phyloP scores from a whole-genome alignment of 2,113 vertebrate species.

The Odocoileus virginianus region DNA sequence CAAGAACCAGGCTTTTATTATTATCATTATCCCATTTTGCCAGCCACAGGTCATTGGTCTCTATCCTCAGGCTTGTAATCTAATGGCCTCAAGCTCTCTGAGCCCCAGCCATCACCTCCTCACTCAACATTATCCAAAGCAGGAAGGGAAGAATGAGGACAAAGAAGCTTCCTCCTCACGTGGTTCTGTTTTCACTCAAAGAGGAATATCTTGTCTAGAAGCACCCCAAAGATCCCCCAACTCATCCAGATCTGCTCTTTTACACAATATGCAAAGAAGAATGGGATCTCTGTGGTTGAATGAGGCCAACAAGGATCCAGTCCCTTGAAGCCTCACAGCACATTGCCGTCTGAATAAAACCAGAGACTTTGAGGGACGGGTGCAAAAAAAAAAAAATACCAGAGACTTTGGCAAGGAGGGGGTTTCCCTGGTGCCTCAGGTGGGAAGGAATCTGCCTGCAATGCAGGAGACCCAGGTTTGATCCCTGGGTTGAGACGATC shows the following conservation, averaged over 20 bases:
- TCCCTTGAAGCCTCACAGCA: neutral
- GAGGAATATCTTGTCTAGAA: neutral
- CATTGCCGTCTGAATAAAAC: neutral
- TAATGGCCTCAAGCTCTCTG: neutral
- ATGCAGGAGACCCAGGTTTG: neutral
- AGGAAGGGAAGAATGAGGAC: neutral
- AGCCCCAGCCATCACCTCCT: neutral
- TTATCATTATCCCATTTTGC: neutral
- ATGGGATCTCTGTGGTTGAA: neutral
- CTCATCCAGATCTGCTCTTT: neutral
- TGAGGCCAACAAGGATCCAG: neutral
- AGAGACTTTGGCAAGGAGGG: neutral
- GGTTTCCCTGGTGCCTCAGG: neutral
- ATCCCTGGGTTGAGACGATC: neutral
- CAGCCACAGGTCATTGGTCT: neutral
- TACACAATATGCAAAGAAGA: neutral
- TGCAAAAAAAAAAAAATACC: neutral
- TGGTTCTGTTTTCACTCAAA: neutral
- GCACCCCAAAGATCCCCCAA: neutral
- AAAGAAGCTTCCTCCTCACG: neutral
- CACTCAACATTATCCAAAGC: neutral
- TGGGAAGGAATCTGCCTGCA: neutral
- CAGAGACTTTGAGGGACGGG: neutral
- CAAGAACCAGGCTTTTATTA: neutral
- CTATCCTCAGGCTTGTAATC: neutral